Evolutionary conservation across 2,888 invertebrate species (phyloP).

Genomic region (Noctua comes): DNA sequence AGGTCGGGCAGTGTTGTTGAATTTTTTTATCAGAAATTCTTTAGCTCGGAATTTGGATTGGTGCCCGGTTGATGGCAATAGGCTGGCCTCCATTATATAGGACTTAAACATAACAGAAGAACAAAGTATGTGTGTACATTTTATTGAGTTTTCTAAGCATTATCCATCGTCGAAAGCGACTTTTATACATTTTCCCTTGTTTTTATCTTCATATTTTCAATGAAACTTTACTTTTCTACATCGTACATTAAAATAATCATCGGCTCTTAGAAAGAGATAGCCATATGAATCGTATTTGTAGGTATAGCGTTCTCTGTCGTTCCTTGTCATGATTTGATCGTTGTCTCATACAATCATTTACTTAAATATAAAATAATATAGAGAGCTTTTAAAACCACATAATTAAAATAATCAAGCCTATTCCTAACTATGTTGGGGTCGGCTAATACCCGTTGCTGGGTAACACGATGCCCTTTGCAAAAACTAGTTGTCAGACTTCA

Average conservation of each 20-base stretch:
- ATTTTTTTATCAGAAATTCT: not conserved
- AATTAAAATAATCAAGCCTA: not conserved
- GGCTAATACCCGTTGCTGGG: no score
- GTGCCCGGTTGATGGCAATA: not conserved
- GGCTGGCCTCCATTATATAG: not conserved
- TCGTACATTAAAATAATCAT: constrained; percentile 28
- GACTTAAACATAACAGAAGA: not conserved
- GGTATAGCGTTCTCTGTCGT: constrained; percentile 17
- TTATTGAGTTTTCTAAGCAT: constrained; percentile 14
- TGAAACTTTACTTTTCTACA: constrained; percentile 37
- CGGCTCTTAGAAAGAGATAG: constrained; percentile 24
- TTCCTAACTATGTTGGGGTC: not conserved
- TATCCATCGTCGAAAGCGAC: constrained; percentile 13
- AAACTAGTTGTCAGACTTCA: not conserved
- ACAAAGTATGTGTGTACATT: not conserved
- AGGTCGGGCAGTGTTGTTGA: not conserved
- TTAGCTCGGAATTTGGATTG: not conserved
- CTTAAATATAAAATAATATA: constrained; percentile 29
- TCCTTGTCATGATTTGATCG: constrained; percentile 5
- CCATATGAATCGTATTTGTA: not conserved
- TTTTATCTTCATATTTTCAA: constrained; percentile 19
- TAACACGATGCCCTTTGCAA: not conserved
- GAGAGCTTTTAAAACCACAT: constrained; percentile 39
- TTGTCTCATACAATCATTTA: not conserved
- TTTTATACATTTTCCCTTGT: constrained; percentile 29